Evolutionary conservation across 1,140 invertebrate species (phyloP).

Genomic region (Drosophila kepulauana): DNA sequence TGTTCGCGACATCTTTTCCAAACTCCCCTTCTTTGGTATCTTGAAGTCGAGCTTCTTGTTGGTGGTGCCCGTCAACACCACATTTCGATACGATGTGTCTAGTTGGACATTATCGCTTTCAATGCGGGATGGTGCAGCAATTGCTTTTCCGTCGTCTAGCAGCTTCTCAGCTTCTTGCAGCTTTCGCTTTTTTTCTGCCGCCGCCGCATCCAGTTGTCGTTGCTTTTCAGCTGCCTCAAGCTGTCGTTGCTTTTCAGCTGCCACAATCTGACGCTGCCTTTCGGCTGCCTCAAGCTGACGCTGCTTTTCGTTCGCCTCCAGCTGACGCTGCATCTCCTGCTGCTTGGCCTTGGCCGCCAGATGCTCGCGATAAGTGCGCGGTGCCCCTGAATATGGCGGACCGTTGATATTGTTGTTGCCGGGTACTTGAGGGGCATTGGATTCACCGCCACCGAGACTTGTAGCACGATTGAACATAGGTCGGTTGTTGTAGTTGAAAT

Average conservation of each 20-base stretch:
- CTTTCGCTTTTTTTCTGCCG: constrained; percentile 14
- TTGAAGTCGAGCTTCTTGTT: constrained; percentile 57
- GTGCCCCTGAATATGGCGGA: no score
- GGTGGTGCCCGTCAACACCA: background rate
- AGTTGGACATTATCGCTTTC: constrained; percentile 37
- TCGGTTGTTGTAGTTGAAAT: background rate
- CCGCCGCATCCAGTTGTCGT: constrained; percentile 13
- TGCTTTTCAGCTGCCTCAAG: background rate
- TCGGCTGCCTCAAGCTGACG: no score
- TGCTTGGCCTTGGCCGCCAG: constrained; percentile 52
- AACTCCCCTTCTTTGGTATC: constrained; percentile 54
- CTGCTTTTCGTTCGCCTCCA: background rate
- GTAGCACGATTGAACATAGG: background rate
- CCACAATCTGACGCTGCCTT: background rate
- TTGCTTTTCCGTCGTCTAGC: constrained; percentile 1
- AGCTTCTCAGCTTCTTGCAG: constrained; percentile 43
- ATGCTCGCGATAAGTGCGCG: constrained; percentile 64
- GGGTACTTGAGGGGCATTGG: background rate
- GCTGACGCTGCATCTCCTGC: constrained; percentile 15
- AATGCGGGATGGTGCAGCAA: background rate
- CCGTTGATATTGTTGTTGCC: background rate
- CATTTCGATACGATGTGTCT: constrained; percentile 61
- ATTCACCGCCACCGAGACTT: background rate
- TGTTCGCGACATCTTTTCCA: background rate
- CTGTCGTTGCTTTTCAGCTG: no score